These are phyloP conservation scores for Drosophila pegasa DNA, from an alignment of 2,888 invertebrate genomes.

Conservation along the genomic window DNA sequence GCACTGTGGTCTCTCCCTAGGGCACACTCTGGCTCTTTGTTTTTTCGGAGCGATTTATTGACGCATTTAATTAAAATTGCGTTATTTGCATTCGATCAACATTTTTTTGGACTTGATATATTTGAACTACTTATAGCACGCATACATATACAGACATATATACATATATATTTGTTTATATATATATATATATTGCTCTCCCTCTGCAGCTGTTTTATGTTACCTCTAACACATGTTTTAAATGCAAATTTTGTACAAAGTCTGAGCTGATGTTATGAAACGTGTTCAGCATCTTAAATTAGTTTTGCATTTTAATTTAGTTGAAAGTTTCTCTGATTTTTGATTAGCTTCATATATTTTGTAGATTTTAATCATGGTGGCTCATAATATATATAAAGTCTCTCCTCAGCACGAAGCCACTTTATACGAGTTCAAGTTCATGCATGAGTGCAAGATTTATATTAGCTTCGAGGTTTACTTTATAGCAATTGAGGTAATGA, in stretches of 20 bases:
- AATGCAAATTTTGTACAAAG: background rate
- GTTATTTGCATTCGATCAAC: constrained; percentile 56
- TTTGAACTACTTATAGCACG: constrained; percentile 4
- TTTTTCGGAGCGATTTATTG: constrained; percentile 60
- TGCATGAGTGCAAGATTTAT: background rate
- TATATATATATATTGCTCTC: background rate
- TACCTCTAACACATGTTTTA: background rate
- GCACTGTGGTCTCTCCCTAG: constrained; percentile 45
- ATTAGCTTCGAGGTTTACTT: background rate
- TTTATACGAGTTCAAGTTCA: background rate
- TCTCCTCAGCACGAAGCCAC: background rate
- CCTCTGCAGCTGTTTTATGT: background rate
- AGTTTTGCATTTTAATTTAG: constrained; percentile 7
- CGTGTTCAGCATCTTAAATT: background rate
- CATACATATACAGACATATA: background rate
- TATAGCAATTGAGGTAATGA: background rate
- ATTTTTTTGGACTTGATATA: constrained; percentile 16
- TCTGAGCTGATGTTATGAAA: background rate
- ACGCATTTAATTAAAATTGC: constrained; percentile 68
- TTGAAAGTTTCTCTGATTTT: constrained; percentile 1
- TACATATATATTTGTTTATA: background rate
- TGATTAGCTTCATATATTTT: background rate
- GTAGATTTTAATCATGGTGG: constrained; percentile 3
- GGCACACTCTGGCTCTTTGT: constrained; percentile 37
- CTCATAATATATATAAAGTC: background rate